Evolutionary conservation across 2,113 vertebrate genomes (phyloP).

Genomic region (Ailurus styani): DNA sequence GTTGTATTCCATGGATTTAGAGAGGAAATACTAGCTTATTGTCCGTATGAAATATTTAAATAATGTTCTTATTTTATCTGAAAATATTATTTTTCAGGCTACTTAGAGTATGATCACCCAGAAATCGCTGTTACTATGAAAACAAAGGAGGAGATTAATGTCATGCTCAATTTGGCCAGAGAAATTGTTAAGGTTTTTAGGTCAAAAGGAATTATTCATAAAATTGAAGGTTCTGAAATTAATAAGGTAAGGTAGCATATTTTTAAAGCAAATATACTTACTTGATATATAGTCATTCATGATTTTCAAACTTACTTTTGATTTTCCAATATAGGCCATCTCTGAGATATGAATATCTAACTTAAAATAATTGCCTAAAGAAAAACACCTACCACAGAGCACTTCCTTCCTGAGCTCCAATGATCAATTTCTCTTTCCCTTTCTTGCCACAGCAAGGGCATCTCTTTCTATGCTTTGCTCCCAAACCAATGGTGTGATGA

Average conservation of each 20-base stretch:
- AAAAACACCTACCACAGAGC: background rate
- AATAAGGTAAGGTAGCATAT: slow-evolving; percentile 43
- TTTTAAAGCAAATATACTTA: background rate
- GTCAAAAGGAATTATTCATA: slow-evolving; percentile 62
- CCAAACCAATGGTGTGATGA: background rate
- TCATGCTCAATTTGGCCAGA: slow-evolving; percentile 63
- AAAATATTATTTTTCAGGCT: slow-evolving; percentile 60
- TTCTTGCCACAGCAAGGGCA: background rate
- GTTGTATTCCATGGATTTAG: background rate
- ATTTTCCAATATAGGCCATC: background rate
- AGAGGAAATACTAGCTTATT: background rate
- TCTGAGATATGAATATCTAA: background rate
- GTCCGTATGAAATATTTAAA: background rate
- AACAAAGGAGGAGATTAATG: slow-evolving; percentile 67
- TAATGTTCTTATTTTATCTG: background rate
- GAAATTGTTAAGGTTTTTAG: slow-evolving; percentile 63
- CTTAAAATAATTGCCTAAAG: background rate
- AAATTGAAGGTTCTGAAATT: slow-evolving; percentile 57
- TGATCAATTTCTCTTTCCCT: background rate
- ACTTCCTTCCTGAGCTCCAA: background rate
- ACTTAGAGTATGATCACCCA: slow-evolving; percentile 71
- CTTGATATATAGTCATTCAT: background rate
- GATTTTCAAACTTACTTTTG: background rate
- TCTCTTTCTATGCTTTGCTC: background rate
- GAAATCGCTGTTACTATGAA: slow-evolving; percentile 68